Conservation (phyloP, 35 echinoderm and acorn worm genomes). For the Anneissia japonica region DNA sequence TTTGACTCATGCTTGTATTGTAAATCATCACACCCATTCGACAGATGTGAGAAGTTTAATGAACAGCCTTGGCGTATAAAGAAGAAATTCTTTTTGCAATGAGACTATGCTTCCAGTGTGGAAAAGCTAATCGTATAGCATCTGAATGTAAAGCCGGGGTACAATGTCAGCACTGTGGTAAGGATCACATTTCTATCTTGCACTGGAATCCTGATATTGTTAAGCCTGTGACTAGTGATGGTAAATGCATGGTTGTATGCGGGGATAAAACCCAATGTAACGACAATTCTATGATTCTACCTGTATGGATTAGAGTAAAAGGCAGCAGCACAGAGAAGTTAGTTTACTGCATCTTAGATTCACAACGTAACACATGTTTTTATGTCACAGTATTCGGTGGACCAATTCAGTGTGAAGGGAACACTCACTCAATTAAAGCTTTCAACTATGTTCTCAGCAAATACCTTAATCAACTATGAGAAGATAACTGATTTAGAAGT, state of each 20-base stretch:
- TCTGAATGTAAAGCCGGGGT: not conserved
- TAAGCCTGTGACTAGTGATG: too few relatives aligned
- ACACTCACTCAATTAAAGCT: not conserved
- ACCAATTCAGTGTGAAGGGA: not conserved
- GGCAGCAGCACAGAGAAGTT: conserved; percentile 9
- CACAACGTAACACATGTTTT: conserved; percentile 16
- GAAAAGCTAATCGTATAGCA: not conserved
- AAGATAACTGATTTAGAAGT: conserved; percentile 12
- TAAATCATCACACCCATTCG: not conserved
- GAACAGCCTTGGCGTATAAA: not conserved
- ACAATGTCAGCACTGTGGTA: not conserved
- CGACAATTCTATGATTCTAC: conserved; percentile 42
- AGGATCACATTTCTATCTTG: conserved; percentile 10
- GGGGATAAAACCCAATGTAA: too few relatives aligned
- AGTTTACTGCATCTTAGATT: conserved; percentile 28
- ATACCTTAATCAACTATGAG: not conserved
- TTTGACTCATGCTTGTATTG: not conserved
- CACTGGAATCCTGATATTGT: too few relatives aligned
- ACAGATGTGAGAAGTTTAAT: not conserved
- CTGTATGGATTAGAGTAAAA: conserved; percentile 7
- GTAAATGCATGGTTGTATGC: too few relatives aligned
- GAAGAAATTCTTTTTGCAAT: not conserved
- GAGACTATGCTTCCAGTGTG: not conserved
- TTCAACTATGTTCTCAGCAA: conserved; percentile 15
- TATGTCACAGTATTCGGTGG: not conserved